Evolutionary conservation across 2,113 vertebrate species (phyloP).

Genomic region (Pleuronectes platessa): DNA sequence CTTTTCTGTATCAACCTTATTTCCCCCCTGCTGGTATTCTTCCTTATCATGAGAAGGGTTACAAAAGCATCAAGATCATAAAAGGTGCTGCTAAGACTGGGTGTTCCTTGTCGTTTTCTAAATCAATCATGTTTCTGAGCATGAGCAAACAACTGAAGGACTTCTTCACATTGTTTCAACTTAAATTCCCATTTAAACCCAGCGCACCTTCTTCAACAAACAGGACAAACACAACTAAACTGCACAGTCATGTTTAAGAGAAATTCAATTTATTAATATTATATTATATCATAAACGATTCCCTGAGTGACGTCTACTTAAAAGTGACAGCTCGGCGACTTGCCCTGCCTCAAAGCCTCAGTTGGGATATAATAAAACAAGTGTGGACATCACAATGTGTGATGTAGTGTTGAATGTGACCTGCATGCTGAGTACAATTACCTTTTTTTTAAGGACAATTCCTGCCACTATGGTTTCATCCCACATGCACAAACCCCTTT

Average conservation of each 20-base stretch:
- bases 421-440: background rate
- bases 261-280: background rate
- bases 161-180: background rate
- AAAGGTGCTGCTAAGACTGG: background rate
- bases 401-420: constrained; percentile 23
- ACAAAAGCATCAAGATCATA: background rate
- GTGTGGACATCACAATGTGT: constrained; percentile 19
- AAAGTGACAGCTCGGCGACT: constrained; percentile 22
- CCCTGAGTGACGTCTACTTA: constrained; percentile 18
- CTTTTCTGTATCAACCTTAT: constrained; percentile 15
- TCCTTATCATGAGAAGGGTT: constrained; percentile 11
- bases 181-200: too few species aligned
- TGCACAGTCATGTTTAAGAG: background rate
- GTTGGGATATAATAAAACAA: constrained; percentile 14
- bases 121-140: background rate
- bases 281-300: constrained; percentile 3
- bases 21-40: constrained; percentile 3
- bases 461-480: background rate
- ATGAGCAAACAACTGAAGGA: background rate
- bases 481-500: too few species aligned
- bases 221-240: background rate
- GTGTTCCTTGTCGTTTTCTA: background rate
- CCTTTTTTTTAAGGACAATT: background rate
- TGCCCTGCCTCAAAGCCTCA: background rate
- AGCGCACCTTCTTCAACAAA: background rate